Conservation (phyloP, 2,888 invertebrate genomes). For the Sesia bembeciformis region DNA sequence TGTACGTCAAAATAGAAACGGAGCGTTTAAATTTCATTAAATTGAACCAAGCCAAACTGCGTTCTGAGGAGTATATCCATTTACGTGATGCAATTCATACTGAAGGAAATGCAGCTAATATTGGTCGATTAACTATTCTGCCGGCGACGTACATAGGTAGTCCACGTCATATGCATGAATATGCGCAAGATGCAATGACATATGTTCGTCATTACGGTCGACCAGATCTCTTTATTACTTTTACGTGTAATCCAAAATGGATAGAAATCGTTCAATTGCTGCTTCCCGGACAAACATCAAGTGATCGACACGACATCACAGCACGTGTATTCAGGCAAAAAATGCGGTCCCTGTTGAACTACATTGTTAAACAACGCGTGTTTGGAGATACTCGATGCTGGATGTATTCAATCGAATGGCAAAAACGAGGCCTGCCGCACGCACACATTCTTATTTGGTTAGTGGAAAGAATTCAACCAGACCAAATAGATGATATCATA, state of each 20-base stretch:
- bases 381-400: slow-evolving; percentile 4
- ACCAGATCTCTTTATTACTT: slow-evolving; percentile 1
- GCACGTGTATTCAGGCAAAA: neutral
- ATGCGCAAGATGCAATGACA: slow-evolving; percentile 5
- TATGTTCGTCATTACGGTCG: slow-evolving; percentile 3
- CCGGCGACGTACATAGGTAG: slow-evolving; percentile 3
- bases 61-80: too few species aligned
- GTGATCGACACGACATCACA: slow-evolving; percentile 10
- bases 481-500: slow-evolving; percentile 13
- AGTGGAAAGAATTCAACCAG: slow-evolving; percentile 9
- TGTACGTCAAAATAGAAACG: slow-evolving; percentile 29
- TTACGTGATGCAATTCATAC: slow-evolving; percentile 12
- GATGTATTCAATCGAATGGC: slow-evolving; percentile 5
- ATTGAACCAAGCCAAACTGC: too few species aligned
- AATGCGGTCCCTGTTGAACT: neutral
- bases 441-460: too few species aligned
- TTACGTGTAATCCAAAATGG: slow-evolving; percentile 3
- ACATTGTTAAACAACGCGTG: neutral
- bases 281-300: neutral
- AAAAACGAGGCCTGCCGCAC: slow-evolving; percentile 4
- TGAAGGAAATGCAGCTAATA: slow-evolving; percentile 12
- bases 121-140: slow-evolving; percentile 14
- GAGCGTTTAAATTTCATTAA: slow-evolving; percentile 20
- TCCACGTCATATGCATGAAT: slow-evolving; percentile 3
- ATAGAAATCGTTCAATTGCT: slow-evolving; percentile 2